phyloP scores from a whole-genome alignment of 2,888 invertebrate species.

The Kuschelorhynchus macadamiae region DNA sequence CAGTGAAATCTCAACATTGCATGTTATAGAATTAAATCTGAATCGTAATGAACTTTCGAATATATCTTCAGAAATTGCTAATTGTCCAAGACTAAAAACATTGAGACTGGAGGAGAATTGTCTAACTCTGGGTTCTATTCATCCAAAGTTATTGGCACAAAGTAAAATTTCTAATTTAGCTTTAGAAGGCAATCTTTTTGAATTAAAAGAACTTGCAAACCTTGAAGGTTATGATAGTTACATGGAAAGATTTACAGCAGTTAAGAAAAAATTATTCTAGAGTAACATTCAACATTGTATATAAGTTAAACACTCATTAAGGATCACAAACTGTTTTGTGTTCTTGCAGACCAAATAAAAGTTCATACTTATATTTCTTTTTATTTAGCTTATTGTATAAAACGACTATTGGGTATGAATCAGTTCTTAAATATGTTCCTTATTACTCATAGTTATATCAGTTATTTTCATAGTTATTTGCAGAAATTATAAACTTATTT shows the following conservation, averaged over 20 bases:
- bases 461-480: no score
- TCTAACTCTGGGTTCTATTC: constrained; percentile 84
- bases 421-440: no score
- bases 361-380: no score
- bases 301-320: constrained; percentile 1
- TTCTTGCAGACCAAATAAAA: constrained; percentile 5
- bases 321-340: not conserved
- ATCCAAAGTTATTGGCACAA: constrained; percentile 82
- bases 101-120: constrained; percentile 96
- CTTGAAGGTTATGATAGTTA: constrained; percentile 94
- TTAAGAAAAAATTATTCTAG: constrained; percentile 95
- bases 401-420: no score
- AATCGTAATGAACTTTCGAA: constrained; percentile 94
- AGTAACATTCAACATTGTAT: constrained; percentile 1
- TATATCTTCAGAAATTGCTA: constrained; percentile 81
- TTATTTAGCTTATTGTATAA: no score
- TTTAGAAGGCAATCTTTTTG: constrained; percentile 96
- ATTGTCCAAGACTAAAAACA: constrained; percentile 90
- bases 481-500: no score
- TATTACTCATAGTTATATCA: no score
- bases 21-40: constrained; percentile 91
- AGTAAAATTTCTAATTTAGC: constrained; percentile 90
- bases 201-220: constrained; percentile 88
- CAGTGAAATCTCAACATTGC: constrained; percentile 79
- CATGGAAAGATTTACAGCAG: constrained; percentile 95